phyloP scores from a whole-genome alignment of 2,797 vertebrate genomes.

The Distichodus sexfasciatus region DNA sequence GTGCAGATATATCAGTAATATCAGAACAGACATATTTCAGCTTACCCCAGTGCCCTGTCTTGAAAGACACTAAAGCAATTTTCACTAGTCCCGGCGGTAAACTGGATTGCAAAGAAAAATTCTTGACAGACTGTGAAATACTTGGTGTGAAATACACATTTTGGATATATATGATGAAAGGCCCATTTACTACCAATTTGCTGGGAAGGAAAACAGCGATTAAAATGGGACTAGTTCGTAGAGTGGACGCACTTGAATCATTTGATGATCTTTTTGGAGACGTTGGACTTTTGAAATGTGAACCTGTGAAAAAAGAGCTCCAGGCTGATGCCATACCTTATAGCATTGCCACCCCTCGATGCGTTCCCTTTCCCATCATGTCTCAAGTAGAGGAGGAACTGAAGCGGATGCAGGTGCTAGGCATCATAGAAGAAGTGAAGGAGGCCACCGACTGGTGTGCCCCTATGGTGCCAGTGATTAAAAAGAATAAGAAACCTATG shows the following conservation, averaged over 20 bases:
- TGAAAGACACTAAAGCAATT: not conserved
- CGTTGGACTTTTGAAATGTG: slow-evolving; percentile 23
- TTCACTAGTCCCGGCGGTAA: slow-evolving; percentile 1
- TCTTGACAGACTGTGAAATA: not conserved
- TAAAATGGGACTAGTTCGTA: slow-evolving; percentile 23
- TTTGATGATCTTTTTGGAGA: not conserved
- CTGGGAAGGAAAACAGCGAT: not conserved
- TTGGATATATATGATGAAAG: slow-evolving; percentile 10
- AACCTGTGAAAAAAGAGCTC: slow-evolving; percentile 25
- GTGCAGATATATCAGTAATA: slow-evolving; percentile 5
- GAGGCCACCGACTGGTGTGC: slow-evolving; percentile 14
- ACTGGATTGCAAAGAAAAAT: slow-evolving; percentile 18
- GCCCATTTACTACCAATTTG: slow-evolving; percentile 16
- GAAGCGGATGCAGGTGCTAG: not conserved
- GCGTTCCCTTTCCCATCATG: not conserved
- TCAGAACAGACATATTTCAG: not conserved
- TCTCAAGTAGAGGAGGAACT: slow-evolving; percentile 23
- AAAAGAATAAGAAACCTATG: not conserved
- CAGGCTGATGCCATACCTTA: not conserved
- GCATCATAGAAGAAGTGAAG: slow-evolving; percentile 4
- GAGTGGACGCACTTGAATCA: slow-evolving; percentile 1
- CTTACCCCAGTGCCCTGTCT: not conserved
- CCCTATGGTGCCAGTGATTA: not conserved
- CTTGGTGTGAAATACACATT: not conserved
- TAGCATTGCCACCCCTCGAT: not conserved